Base-by-base conservation (phyloP, 2,797 vertebrate genomes). In the Sebastes nivosus region DNA sequence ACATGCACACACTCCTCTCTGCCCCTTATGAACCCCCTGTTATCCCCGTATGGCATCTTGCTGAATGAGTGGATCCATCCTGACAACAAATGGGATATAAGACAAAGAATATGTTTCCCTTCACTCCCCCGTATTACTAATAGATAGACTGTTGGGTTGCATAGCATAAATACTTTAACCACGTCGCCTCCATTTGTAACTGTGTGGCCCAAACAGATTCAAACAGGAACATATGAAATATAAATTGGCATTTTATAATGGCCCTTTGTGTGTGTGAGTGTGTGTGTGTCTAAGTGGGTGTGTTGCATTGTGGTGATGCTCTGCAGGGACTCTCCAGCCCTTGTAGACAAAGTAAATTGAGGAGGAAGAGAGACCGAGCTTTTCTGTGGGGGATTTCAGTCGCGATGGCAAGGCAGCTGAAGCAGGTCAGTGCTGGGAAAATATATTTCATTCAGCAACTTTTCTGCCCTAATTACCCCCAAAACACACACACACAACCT, bases 81-180 rank as follows among this genome's bases (percentile, higher is more conserved):
- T 95, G 96, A 95, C 95, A 97, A 96, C 95, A 96, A 96, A 96
- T 92, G 92, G 95, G 93, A 95, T 94, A 94, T 95, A 96, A 94
- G 94, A 87, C 93, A 92, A 93, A 93, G 90, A 96, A 94, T 96
- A 95, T 95, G 95, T 94, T 95, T 94, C 92, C 87, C 88, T 88
- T 96, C 94, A 87, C 92, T 95, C 93, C n/a, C 38, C 69, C 78
- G 30, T 96, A 96, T 97, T 97, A 98, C 96, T 98, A 97, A 97
- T 97, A 96, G 94, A 97, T 97, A 97, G 89, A 91, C 93, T 95
- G 95, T 94, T 96, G 96, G 94, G 85, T 96, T 97, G 94, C 97
- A 96, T 94, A 94, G 94, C 97, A 98, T 98, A 96, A 97, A 97
- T 97, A 97, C 97, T 97, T 97, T 96, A 97, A 97, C 90, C 90